These are phyloP conservation scores for Tyrophagus putrescentiae DNA, from an alignment of 1,140 invertebrate species.

Conservation along the genomic window DNA sequence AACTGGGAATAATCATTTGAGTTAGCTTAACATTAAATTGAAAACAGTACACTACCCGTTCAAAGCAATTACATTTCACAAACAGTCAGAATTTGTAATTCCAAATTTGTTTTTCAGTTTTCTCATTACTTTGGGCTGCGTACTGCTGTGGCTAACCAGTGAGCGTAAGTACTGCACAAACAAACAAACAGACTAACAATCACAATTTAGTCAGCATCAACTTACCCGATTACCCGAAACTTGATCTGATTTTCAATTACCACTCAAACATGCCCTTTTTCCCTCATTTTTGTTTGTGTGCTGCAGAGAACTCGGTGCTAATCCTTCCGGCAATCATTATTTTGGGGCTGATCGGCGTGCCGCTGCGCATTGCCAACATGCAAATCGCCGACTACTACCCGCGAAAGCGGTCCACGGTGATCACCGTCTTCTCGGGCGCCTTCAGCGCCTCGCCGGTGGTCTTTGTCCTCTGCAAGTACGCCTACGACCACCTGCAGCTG, in stretches of 20 bases:
- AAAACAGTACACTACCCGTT: background rate
- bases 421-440: constrained; percentile 27
- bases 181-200: too few species aligned
- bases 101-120: background rate
- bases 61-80: too few species aligned
- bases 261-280: too few species aligned
- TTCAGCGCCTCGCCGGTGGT: constrained; percentile 27
- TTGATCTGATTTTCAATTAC: too few species aligned
- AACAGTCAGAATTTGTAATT: too few species aligned
- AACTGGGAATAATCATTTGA: background rate
- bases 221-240: too few species aligned
- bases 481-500: constrained; percentile 23
- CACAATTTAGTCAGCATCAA: too few species aligned
- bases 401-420: constrained; percentile 25
- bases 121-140: background rate
- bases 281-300: too few species aligned
- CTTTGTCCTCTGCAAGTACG: constrained; percentile 27
- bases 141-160: constrained; percentile 20
- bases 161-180: constrained; percentile 21
- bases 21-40: background rate
- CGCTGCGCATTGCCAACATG: constrained; percentile 28
- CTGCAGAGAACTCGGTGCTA: constrained; percentile 23
- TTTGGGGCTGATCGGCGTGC: constrained; percentile 27
- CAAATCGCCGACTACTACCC: constrained; percentile 28
- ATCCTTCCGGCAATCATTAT: constrained; percentile 25